Evolutionary conservation across 2,888 invertebrate species (phyloP).

Genomic region (Eumerus sabulonum): DNA sequence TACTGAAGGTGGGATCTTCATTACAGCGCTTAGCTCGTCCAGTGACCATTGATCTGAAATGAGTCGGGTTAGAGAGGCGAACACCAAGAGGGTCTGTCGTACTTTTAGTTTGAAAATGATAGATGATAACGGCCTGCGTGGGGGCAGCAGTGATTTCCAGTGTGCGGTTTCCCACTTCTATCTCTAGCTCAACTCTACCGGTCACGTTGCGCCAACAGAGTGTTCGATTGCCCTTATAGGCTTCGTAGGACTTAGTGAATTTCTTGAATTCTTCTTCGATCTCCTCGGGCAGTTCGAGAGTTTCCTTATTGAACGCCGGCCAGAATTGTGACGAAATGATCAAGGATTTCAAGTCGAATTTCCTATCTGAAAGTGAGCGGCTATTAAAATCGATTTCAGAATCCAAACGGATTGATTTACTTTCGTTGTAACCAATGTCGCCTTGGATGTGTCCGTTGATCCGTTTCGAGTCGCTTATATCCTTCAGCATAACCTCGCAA

Average conservation of each 20-base stretch:
- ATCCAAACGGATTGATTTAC: conserved; percentile 68
- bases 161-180: conserved; percentile 90
- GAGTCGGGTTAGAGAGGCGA: conserved; percentile 63
- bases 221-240: conserved; percentile 94
- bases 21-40: conserved; percentile 90
- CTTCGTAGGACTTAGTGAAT: conserved; percentile 94
- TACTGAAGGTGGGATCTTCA: conserved; percentile 92
- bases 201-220: conserved; percentile 96
- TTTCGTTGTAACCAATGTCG: conserved; percentile 80
- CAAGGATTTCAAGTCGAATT: conserved; percentile 88
- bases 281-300: conserved; percentile 89
- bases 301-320: conserved; percentile 98
- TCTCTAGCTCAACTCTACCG: conserved; percentile 93
- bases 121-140: conserved; percentile 94
- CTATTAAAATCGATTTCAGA: too few species aligned
- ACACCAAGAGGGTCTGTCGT: conserved; percentile 45
- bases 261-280: conserved; percentile 89
- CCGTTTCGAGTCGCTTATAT: conserved; percentile 96
- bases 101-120: conserved; percentile 94
- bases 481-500: conserved; percentile 99
- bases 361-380: conserved; percentile 74
- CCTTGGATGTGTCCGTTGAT: conserved; percentile 92
- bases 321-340: conserved; percentile 99
- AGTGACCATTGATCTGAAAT: conserved; percentile 88
- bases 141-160: conserved; percentile 92